Evolutionary conservation across 1,140 invertebrate genomes (phyloP), one percentile per base, ranked within the genome.

Genomic region (Vanessa tameamea): DNA sequence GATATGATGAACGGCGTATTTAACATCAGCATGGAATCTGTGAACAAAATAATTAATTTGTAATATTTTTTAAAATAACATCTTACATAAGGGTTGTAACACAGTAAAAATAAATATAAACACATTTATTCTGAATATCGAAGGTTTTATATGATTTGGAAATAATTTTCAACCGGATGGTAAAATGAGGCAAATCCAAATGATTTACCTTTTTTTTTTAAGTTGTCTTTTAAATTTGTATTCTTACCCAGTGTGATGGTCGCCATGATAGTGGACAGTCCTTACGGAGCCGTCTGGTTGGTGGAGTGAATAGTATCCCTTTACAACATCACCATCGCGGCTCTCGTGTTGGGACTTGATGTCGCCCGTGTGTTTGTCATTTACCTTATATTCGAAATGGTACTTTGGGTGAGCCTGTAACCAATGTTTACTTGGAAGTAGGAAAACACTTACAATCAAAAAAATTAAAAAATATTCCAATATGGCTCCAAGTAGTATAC

Each of bases 301-400:
- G 31, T 93, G 88, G 23, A 94, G 84, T 2, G 89, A 87, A 76
- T 94, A 94, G 61, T 88, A 87, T 14, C 94, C 94, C 78, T 92
- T 93, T 15, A 94, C 93, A 15, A 92, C 85, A 81, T 94, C 94
- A 16, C 94, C 94, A 65, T 94, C 92, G n/a, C 94, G 90, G 64
- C 89, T 89, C 81, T 94, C 94, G 67, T 91, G 85, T 72, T 94
- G 93, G 23, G 82, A 86, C 77, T 94, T 93, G 66, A 89, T 82
- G 73, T 93, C 92, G 11, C 90, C 91, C 8, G 91, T 93, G 73
- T 93, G 86, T 43, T 82, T 81, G 72, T 93, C 92, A 14, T 90
- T 85, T 26, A 93, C 89, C 73, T 88, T 90, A 81, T 93, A 93
- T 53, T 87, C 87, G 81, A 91, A 93, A 51, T 85, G 80, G 81